Conservation (phyloP, 2,113 vertebrate species). For the Saimiri boliviensis region DNA sequence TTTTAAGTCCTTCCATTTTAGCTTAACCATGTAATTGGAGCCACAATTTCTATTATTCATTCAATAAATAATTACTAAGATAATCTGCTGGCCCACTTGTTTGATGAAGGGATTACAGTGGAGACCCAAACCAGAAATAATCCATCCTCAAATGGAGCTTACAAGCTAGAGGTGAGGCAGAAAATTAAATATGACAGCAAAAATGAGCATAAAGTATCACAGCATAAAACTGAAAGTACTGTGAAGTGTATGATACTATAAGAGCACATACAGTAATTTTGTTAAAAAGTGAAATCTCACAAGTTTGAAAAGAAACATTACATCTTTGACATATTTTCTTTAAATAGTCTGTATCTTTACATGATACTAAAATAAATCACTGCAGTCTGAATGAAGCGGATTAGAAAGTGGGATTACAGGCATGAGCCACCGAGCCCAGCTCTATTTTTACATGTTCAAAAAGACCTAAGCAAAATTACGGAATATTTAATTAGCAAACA, state of each 20-base stretch:
- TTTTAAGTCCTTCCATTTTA: not conserved
- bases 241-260: not conserved
- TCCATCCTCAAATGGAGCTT: not conserved
- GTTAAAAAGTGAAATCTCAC: not conserved
- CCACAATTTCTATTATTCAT: not conserved
- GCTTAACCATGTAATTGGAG: not conserved
- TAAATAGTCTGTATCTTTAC: not conserved
- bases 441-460: not conserved
- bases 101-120: too few species aligned
- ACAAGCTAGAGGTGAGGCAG: not conserved
- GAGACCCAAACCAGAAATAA: not conserved
- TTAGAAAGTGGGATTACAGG: not conserved
- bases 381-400: not conserved
- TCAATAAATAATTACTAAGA: not conserved
- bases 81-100: not conserved
- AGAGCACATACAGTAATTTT: not conserved
- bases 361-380: not conserved
- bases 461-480: not conserved
- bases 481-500: not conserved
- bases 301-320: not conserved
- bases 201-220: not conserved
- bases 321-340: not conserved
- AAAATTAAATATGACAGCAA: not conserved
- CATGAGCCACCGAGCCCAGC: rapidly evolving
- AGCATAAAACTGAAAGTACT: not conserved